A percentile compares a stretch with the other conserved stretches of the same genome.
Conservation (phyloP, 1,140 invertebrate genomes). For the Cotesia glomerata region DNA sequence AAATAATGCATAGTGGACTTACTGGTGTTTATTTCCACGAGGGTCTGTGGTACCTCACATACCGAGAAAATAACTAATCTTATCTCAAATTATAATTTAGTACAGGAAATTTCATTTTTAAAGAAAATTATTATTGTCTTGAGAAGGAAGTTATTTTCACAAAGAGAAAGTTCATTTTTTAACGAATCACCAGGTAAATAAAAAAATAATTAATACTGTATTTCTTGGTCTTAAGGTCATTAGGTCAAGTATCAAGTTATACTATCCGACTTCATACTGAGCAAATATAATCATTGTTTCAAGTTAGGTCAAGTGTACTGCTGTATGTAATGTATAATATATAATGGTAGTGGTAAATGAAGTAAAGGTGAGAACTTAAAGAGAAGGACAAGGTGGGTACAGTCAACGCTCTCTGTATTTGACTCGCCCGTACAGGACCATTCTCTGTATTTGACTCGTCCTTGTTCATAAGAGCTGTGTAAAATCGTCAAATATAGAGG, state of each 20-base stretch:
- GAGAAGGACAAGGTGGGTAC: neutral
- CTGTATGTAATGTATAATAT: no score
- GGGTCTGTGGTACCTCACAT: neutral
- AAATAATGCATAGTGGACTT: neutral
- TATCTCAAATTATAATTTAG: no score
- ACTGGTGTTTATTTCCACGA: neutral
- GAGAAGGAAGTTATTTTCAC: no score
- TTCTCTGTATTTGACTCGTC: no score
- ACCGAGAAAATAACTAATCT: neutral
- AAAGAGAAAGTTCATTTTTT: no score
- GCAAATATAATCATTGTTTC: slow-evolving; percentile 19
- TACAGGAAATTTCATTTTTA: no score
- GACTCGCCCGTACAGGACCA: no score
- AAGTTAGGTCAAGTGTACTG: slow-evolving; percentile 21
- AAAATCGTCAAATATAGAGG: no score
- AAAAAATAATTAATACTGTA: neutral
- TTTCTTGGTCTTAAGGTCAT: neutral
- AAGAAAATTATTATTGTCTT: no score
- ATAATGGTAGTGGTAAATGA: neutral
- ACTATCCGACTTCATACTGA: neutral
- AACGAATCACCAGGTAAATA: no score
- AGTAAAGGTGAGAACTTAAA: neutral
- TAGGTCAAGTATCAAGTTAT: neutral
- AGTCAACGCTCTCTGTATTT: no score
- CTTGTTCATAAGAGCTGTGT: no score